Conservation (phyloP, 30 jellyfish, hydroid and myxozoan genomes). For the Catostylus mosaicus region DNA sequence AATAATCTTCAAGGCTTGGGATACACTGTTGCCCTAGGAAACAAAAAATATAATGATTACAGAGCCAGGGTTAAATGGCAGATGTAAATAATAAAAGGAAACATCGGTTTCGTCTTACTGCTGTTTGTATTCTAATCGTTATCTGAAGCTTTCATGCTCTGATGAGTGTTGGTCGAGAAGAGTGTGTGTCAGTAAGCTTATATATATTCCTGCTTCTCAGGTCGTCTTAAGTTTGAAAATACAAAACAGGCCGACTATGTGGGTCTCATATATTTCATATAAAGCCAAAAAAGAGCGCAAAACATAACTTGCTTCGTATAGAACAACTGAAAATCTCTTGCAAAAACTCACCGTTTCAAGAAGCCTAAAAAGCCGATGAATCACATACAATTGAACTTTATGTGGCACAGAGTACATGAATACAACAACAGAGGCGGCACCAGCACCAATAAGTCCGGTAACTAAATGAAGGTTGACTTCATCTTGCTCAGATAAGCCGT, state of each 20-base stretch:
- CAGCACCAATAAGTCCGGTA: slow-evolving; percentile 61
- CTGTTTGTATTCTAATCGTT: no score
- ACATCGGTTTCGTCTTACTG: no score
- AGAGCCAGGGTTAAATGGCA: neutral
- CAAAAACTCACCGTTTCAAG: slow-evolving; percentile 50
- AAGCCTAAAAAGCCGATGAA: slow-evolving; percentile 38
- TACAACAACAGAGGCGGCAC: slow-evolving; percentile 59
- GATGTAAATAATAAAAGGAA: no score
- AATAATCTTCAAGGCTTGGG: slow-evolving; percentile 26
- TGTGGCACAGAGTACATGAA: slow-evolving; percentile 55
- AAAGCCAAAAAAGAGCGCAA: no score
- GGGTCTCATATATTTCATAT: no score
- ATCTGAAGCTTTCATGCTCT: no score
- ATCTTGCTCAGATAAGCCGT: slow-evolving; percentile 42
- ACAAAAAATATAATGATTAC: neutral
- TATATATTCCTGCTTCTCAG: no score
- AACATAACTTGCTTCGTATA: no score
- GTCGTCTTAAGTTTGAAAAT: no score
- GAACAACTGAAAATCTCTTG: neutral
- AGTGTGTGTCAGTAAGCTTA: no score
- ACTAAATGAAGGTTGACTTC: slow-evolving; percentile 25
- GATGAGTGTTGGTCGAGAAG: no score
- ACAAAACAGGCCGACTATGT: no score
- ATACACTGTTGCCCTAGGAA: slow-evolving; percentile 57
- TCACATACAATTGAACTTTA: slow-evolving; percentile 1